These are phyloP conservation scores for Megalurothrips usitatus DNA, from an alignment of 2,888 invertebrate species.

Conservation along the genomic window DNA sequence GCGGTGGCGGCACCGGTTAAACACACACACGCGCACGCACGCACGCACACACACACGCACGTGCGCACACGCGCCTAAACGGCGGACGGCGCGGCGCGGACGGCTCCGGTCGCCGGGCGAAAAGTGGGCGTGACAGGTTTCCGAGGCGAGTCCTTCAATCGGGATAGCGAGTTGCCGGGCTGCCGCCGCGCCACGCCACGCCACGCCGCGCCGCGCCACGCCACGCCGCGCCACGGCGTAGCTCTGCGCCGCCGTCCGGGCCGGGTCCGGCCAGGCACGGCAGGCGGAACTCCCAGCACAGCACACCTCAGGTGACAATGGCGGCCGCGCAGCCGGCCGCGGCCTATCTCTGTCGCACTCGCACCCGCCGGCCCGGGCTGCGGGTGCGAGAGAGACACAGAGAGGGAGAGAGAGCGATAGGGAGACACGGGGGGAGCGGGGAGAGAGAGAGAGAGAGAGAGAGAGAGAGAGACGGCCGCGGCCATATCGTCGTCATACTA, in stretches of 20 bases:
- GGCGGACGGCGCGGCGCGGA: neutral
- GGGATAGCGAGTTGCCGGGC: constrained; percentile 20
- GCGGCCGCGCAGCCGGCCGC: too few species aligned
- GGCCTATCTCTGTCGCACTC: too few species aligned
- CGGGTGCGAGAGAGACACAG: too few species aligned
- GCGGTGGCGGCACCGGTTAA: neutral
- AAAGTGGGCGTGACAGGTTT: constrained; percentile 26
- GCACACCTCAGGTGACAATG: too few species aligned
- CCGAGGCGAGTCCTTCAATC: constrained; percentile 24
- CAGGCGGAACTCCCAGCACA: too few species aligned
- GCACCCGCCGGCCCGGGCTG: too few species aligned
- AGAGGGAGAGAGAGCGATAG: too few species aligned
- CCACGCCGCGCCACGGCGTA: neutral
- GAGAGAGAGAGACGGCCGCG: too few species aligned
- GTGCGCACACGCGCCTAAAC: neutral
- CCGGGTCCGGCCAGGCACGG: too few species aligned
- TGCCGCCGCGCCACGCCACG: neutral
- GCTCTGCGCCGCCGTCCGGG: neutral
- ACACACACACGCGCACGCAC: neutral
- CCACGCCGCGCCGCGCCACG: neutral
- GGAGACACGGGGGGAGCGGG: too few species aligned
- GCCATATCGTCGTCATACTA: too few species aligned
- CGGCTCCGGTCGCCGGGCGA: constrained; percentile 9
- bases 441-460: too few species aligned
- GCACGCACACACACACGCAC: neutral